Conservation (phyloP, 2,797 vertebrate species). For the Miichthys miiuy region DNA sequence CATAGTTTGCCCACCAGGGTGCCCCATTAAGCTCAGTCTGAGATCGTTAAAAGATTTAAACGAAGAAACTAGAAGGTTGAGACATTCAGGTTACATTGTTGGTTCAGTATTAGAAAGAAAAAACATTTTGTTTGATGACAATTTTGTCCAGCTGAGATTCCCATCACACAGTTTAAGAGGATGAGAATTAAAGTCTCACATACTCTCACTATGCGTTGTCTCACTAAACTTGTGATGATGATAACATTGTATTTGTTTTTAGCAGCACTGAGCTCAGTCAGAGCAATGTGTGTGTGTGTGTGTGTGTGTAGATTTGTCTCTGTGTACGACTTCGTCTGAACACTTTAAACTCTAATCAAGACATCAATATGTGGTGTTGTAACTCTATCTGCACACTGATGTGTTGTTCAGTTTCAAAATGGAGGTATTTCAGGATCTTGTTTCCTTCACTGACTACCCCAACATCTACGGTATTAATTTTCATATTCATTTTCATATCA, state of each 20-base stretch:
- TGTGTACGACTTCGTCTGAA: constrained; percentile 10
- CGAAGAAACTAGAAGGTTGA: not conserved
- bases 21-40: constrained; percentile 42
- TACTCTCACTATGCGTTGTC: not conserved
- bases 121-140: not conserved
- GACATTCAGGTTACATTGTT: not conserved
- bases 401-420: constrained; percentile 32
- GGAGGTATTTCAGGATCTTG: constrained; percentile 24
- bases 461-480: not conserved
- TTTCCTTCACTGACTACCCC: constrained; percentile 12
- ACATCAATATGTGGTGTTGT: constrained; percentile 38
- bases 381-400: constrained; percentile 28
- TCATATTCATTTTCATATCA: not conserved
- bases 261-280: constrained; percentile 14
- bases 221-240: constrained; percentile 17
- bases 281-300: not conserved
- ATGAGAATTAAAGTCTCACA: not conserved
- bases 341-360: constrained; percentile 43
- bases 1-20: constrained; percentile 34
- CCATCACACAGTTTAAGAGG: not conserved
- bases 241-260: constrained; percentile 35
- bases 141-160: not conserved
- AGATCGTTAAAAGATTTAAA: constrained; percentile 30
- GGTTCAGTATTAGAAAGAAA: constrained; percentile 4
- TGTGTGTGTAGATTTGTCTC: not conserved